A percentile compares a stretch with the other conserved stretches of the same genome.
Evolutionary conservation across 2,113 vertebrate genomes (phyloP).

Genomic region (Myiopsitta monachus): DNA sequence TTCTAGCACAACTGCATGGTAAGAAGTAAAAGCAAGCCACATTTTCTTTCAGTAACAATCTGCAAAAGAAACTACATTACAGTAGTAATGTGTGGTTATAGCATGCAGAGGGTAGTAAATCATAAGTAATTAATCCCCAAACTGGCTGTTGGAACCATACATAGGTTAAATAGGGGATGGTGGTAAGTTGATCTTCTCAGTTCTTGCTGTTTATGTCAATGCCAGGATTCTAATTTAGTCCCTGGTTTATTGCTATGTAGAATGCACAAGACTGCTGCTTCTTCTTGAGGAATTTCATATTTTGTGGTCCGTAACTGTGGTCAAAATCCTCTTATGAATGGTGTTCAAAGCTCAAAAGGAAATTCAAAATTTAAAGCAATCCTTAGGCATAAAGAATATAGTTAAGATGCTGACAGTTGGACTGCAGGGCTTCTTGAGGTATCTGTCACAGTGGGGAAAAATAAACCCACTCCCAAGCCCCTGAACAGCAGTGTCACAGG

Average conservation of each 20-base stretch:
- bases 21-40: background rate
- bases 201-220: background rate
- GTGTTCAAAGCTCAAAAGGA: background rate
- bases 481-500: background rate
- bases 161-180: background rate
- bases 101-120: background rate
- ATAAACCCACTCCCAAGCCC: background rate
- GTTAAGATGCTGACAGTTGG: background rate
- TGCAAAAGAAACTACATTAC: background rate
- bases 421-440: background rate
- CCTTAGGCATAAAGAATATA: background rate
- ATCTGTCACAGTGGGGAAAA: background rate
- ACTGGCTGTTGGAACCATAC: background rate
- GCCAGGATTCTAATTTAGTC: background rate
- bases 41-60: background rate
- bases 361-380: background rate
- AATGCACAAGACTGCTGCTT: background rate
- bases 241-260: background rate
- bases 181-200: background rate
- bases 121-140: background rate
- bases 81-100: background rate
- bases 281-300: background rate
- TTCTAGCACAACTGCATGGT: background rate
- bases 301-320: background rate
- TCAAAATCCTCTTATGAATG: background rate